Evolutionary conservation across 1,140 invertebrate species (phyloP).

Genomic region (Drosophila sulfurigaster): DNA sequence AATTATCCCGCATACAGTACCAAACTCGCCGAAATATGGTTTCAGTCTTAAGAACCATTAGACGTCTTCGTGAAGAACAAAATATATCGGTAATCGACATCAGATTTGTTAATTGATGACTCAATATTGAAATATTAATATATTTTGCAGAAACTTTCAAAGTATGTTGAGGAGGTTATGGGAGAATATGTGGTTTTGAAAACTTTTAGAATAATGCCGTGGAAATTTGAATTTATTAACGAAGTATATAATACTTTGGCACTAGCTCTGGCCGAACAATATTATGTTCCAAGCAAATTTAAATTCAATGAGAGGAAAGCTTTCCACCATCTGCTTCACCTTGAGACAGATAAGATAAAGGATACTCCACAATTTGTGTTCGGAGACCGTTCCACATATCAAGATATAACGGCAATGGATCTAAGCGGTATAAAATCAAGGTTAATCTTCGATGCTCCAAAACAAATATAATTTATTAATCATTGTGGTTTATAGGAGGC

Average conservation of each 20-base stretch:
- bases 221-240: slow-evolving; percentile 80
- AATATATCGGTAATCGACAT: slow-evolving; percentile 57
- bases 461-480: background rate
- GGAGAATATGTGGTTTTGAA: slow-evolving; percentile 75
- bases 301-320: slow-evolving; percentile 12
- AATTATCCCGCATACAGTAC: slow-evolving; percentile 69
- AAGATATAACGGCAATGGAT: slow-evolving; percentile 46
- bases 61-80: slow-evolving; percentile 45
- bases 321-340: slow-evolving; percentile 50
- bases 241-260: slow-evolving; percentile 79
- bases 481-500: slow-evolving; percentile 32
- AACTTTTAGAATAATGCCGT: slow-evolving; percentile 76
- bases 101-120: background rate
- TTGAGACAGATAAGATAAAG: slow-evolving; percentile 53
- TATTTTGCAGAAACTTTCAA: slow-evolving; percentile 48
- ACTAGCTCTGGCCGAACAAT: slow-evolving; percentile 66
- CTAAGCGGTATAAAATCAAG: slow-evolving; percentile 32
- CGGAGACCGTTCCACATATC: slow-evolving; percentile 73
- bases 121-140: background rate
- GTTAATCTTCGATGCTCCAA: slow-evolving; percentile 7
- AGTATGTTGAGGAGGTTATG: slow-evolving; percentile 75
- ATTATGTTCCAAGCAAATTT: slow-evolving; percentile 47
- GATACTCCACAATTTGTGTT: slow-evolving; percentile 64
- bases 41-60: slow-evolving; percentile 56
- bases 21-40: slow-evolving; percentile 76